A percentile compares a stretch with the other conserved stretches of the same genome.
Conservation (phyloP, 2,888 invertebrate genomes). For the Conops quadrifasciatus region DNA sequence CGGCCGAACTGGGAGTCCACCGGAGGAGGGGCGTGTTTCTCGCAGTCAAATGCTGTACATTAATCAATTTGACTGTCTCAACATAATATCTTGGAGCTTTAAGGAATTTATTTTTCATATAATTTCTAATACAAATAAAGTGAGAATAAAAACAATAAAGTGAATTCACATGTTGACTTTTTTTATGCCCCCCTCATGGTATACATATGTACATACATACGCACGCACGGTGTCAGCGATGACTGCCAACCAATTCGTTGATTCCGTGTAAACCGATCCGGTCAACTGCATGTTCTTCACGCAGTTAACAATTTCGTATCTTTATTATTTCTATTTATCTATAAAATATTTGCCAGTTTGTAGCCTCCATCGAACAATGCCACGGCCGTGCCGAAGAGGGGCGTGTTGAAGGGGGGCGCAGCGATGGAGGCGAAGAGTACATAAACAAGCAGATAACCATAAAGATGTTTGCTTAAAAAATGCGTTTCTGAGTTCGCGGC, state of each 20-base stretch:
- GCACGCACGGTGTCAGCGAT: neutral
- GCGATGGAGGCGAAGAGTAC: neutral
- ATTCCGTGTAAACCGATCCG: neutral
- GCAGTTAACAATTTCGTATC: conserved; percentile 10
- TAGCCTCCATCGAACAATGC: neutral
- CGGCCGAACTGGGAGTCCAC: too few species aligned
- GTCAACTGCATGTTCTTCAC: conserved; percentile 6
- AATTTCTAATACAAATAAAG: neutral
- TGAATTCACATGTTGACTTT: too few species aligned
- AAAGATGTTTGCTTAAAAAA: conserved; percentile 18
- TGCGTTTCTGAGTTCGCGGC: conserved; percentile 20
- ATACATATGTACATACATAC: too few species aligned
- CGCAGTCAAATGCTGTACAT: conserved; percentile 3
- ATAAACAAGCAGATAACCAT: conserved; percentile 1
- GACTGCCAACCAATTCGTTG: neutral
- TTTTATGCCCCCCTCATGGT: too few species aligned
- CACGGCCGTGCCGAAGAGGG: neutral
- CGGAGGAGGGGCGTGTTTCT: too few species aligned
- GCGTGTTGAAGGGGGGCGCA: neutral
- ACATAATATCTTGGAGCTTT: too few species aligned
- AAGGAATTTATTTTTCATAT: too few species aligned
- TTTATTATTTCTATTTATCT: conserved; percentile 27
- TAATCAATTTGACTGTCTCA: too few species aligned
- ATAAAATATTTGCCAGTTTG: conserved; percentile 17
- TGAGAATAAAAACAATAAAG: neutral